phyloP scores from a whole-genome alignment of 2,797 vertebrate genomes.

The Microhierax caerulescens region DNA sequence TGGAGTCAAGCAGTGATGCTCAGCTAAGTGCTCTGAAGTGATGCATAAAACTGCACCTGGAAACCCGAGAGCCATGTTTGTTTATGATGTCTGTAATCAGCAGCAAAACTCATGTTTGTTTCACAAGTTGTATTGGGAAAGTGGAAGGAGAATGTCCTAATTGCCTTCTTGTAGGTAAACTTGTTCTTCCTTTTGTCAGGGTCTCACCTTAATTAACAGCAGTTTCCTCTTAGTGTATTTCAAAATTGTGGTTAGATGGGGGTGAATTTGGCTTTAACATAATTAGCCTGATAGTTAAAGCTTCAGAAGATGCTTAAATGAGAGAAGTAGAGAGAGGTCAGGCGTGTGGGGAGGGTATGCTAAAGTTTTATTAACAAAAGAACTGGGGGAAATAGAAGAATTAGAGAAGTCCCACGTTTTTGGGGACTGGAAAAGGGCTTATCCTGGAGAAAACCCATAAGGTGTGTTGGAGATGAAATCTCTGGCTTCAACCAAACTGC shows the following conservation, averaged over 20 bases:
- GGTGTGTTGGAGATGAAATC: too few relatives aligned
- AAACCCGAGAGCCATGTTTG: neutral
- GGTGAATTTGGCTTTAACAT: neutral
- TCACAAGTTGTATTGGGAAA: neutral
- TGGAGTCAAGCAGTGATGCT: neutral
- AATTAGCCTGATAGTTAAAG: neutral
- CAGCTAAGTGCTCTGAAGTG: neutral
- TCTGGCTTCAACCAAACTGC: neutral
- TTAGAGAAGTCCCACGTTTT: too few relatives aligned
- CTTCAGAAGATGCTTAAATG: neutral
- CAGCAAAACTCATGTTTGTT: neutral
- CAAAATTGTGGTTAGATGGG: neutral
- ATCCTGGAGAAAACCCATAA: neutral
- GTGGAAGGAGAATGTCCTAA: neutral
- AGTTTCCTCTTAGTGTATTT: neutral
- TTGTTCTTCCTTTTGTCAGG: neutral
- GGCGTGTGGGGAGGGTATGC: neutral
- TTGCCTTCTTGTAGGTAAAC: neutral
- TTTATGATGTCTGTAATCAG: neutral
- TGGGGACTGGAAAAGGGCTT: neutral
- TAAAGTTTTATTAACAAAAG: neutral
- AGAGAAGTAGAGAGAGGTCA: neutral
- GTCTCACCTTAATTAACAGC: neutral
- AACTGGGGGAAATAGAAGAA: too few relatives aligned
- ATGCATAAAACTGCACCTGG: neutral